A percentile compares a stretch with the other conserved stretches of the same genome.
Evolutionary conservation across 2,113 vertebrate species (phyloP).

Genomic region (Pavo muticus): DNA sequence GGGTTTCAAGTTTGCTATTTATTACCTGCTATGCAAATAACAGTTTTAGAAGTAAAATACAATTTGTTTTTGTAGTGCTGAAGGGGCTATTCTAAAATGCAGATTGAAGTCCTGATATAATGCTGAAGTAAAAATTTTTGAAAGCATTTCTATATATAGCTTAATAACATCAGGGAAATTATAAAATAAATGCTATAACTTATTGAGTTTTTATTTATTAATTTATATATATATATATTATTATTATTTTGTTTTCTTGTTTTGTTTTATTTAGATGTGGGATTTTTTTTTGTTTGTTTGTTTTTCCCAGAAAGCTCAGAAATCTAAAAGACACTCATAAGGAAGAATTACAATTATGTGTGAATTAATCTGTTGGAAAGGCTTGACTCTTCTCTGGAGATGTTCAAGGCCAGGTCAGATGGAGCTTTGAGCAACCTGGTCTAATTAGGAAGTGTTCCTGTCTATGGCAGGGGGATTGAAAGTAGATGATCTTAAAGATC

Average conservation of each 20-base stretch:
- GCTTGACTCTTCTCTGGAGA: not conserved
- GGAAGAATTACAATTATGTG: not conserved
- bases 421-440: too few species aligned
- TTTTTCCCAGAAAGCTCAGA: not conserved
- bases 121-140: not conserved
- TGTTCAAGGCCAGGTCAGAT: too few species aligned
- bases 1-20: not conserved
- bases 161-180: not conserved
- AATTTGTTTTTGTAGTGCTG: not conserved
- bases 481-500: too few species aligned
- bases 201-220: too few species aligned
- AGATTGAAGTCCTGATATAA: not conserved
- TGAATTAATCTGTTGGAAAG: not conserved
- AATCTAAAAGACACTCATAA: not conserved
- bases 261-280: not conserved
- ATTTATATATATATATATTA: not conserved
- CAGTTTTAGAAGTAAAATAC: not conserved
- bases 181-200: not conserved
- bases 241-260: not conserved
- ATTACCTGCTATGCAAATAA: not conserved
- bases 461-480: too few species aligned
- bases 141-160: not conserved
- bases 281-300: too few species aligned
- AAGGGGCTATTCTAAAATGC: not conserved
- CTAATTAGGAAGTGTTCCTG: too few species aligned